Conservation (phyloP, 2,113 vertebrate genomes). For the Gallinago undulata region DNA sequence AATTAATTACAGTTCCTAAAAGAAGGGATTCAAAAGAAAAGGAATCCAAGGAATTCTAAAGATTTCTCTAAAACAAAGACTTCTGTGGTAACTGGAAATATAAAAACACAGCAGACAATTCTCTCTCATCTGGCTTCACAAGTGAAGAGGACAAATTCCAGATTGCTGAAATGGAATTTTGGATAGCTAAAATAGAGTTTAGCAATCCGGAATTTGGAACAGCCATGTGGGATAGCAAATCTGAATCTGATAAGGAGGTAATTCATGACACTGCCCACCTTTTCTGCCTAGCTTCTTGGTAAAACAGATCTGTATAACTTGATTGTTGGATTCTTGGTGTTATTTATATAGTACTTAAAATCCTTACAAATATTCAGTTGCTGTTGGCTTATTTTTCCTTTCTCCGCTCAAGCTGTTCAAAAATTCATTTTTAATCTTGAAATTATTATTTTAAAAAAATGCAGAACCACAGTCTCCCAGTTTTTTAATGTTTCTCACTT, state of each 20-base stretch:
- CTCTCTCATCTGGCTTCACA: background rate
- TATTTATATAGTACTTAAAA: background rate
- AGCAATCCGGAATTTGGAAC: conserved; percentile 4
- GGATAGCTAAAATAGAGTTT: background rate
- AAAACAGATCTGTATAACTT: background rate
- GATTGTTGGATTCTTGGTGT: background rate
- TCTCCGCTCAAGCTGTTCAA: background rate
- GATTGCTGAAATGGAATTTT: background rate
- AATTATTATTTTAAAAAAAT: background rate
- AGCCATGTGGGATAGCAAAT: background rate
- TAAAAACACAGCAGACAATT: background rate
- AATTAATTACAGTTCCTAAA: background rate
- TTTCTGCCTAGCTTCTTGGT: background rate
- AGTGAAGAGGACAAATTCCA: conserved; percentile 17
- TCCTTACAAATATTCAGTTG: background rate
- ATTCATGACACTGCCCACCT: background rate
- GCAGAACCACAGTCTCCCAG: background rate
- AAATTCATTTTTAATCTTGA: background rate
- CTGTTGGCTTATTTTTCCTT: background rate
- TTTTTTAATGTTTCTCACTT: background rate
- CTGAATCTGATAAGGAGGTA: background rate
- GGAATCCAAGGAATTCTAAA: background rate
- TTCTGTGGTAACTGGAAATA: background rate
- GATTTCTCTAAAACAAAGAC: background rate
- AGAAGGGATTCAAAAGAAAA: background rate